Conservation (phyloP, 2,888 invertebrate genomes). For the Sipunculus nudus region DNA sequence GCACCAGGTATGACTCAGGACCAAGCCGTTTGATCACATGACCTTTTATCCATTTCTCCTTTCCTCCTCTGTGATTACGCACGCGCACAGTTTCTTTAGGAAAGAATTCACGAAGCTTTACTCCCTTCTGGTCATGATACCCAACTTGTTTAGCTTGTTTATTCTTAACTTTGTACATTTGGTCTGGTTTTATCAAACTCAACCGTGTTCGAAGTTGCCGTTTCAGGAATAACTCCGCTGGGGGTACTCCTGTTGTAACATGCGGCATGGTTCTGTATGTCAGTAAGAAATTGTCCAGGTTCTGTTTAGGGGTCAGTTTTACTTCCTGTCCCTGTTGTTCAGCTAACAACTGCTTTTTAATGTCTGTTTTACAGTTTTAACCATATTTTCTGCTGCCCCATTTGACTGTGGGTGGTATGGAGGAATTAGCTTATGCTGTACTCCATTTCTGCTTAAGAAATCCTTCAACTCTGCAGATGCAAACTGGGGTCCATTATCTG, state of each 20-base stretch:
- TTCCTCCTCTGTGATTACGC: not conserved
- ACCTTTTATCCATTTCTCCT: not conserved
- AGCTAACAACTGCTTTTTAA: not conserved
- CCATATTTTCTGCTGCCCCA: slow-evolving; percentile 4
- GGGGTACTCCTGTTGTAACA: not conserved
- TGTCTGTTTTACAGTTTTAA: not conserved
- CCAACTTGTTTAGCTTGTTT: not conserved
- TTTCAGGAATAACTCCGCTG: slow-evolving; percentile 8
- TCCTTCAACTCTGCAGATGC: not conserved
- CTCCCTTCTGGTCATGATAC: not conserved
- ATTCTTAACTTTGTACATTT: not conserved
- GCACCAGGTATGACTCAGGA: slow-evolving; percentile 6
- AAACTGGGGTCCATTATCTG: slow-evolving; percentile 18
- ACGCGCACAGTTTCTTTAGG: not conserved
- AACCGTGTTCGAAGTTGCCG: not conserved
- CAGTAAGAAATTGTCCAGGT: not conserved
- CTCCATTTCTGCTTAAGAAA: slow-evolving; percentile 10
- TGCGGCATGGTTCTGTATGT: slow-evolving; percentile 5
- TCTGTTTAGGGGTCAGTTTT: not conserved
- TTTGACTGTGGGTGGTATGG: slow-evolving; percentile 10
- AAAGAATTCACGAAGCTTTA: not conserved
- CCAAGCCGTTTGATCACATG: not conserved
- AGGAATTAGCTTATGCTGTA: slow-evolving; percentile 6
- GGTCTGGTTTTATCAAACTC: not conserved
- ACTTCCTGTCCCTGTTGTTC: not conserved